Percentiles rank a stretch among this genome's conserved stretches.
These are phyloP conservation scores for Parapsyche elsis DNA, from an alignment of 1,140 invertebrate genomes.

Conservation along the genomic window DNA sequence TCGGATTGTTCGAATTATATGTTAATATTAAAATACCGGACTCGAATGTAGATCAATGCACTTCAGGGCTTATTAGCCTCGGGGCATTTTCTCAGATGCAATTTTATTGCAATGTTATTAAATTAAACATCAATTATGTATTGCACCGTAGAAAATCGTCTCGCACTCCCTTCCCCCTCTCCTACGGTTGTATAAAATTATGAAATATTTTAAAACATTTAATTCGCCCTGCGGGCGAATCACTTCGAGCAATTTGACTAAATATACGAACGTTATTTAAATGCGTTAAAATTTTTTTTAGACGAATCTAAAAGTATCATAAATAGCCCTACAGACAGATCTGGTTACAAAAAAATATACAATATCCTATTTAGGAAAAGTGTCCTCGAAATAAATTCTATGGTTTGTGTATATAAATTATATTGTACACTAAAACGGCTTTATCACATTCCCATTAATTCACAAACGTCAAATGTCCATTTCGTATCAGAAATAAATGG, in stretches of 20 bases:
- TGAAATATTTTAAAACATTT: no score
- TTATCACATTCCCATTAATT: no score
- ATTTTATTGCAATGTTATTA: constrained; percentile 8
- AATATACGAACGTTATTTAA: background rate
- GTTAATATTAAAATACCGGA: background rate
- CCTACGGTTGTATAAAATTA: no score
- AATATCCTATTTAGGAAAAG: background rate
- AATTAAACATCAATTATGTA: constrained; percentile 20
- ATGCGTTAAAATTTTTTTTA: no score
- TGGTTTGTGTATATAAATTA: no score
- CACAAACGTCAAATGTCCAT: no score
- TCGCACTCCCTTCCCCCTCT: background rate
- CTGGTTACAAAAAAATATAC: background rate
- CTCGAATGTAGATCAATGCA: background rate
- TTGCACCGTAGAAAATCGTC: constrained; percentile 10
- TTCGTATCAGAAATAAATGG: no score
- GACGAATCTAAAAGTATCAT: background rate
- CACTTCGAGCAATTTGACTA: background rate
- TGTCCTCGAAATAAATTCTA: background rate
- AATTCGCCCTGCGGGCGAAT: background rate
- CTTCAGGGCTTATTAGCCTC: background rate
- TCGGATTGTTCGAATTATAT: constrained; percentile 18
- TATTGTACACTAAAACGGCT: no score
- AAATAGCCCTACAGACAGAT: background rate
- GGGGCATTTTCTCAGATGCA: constrained; percentile 2